Evolutionary conservation across 2,797 vertebrate genomes (phyloP).

Genomic region (Tarsius wallacei): DNA sequence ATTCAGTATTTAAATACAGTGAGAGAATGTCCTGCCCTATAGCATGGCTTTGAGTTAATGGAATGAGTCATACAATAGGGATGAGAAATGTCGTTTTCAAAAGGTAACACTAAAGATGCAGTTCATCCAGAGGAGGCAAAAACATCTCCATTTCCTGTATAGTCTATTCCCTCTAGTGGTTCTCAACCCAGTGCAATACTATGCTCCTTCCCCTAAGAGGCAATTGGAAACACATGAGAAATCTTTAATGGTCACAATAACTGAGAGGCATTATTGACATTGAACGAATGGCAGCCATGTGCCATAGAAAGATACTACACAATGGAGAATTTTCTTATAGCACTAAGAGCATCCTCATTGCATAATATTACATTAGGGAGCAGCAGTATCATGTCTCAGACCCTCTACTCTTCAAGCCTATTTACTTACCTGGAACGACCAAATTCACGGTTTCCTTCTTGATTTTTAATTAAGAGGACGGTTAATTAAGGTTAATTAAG

Average conservation of each 20-base stretch:
- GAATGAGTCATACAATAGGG: conserved; percentile 46
- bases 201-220: not conserved
- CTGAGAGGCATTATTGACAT: not conserved
- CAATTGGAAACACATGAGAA: not conserved
- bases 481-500: too few relatives aligned
- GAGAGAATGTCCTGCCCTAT: not conserved
- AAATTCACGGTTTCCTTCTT: not conserved
- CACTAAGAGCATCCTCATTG: not conserved
- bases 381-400: not conserved
- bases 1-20: conserved; percentile 45
- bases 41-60: conserved; percentile 7
- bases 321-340: not conserved
- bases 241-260: not conserved
- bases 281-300: not conserved
- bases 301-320: not conserved
- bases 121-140: not conserved
- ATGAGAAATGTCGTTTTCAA: conserved; percentile 37
- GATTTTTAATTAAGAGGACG: conserved; percentile 27
- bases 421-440: not conserved
- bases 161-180: not conserved
- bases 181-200: not conserved
- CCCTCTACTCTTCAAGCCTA: not conserved
- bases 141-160: not conserved
- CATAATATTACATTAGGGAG: not conserved
- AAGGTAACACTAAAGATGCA: not conserved